Conservation (phyloP, 1,140 invertebrate genomes). For the Drosophila athabasca region DNA sequence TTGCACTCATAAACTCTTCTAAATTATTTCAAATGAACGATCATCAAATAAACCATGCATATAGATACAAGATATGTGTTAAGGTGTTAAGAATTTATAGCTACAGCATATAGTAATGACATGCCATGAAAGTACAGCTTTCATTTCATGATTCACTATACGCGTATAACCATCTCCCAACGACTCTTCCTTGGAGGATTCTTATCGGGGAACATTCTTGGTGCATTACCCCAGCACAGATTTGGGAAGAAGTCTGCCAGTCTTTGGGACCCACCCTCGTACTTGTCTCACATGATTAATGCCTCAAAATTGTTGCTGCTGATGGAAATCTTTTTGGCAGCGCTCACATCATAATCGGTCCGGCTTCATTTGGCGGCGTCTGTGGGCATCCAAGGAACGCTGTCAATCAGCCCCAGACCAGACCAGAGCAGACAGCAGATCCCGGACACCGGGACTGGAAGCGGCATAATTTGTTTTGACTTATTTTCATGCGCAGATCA, state of each 20-base stretch:
- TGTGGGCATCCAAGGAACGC: slow-evolving; percentile 29
- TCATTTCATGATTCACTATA: neutral
- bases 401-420: slow-evolving; percentile 61
- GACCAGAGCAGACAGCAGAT: neutral
- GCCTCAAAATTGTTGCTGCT: slow-evolving; percentile 68
- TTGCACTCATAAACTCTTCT: slow-evolving; percentile 60
- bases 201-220: slow-evolving; percentile 34
- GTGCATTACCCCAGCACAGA: slow-evolving; percentile 7
- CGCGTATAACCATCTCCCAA: neutral
- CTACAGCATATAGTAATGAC: neutral
- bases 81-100: neutral
- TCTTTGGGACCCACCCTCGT: slow-evolving; percentile 66
- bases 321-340: slow-evolving; percentile 66
- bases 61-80: neutral
- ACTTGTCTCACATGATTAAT: slow-evolving; percentile 70
- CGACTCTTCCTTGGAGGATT: slow-evolving; percentile 15
- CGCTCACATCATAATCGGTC: slow-evolving; percentile 74
- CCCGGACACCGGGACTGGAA: slow-evolving; percentile 14
- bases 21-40: slow-evolving; percentile 62
- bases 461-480: slow-evolving; percentile 81
- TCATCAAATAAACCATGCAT: slow-evolving; percentile 31
- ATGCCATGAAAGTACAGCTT: neutral
- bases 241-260: slow-evolving; percentile 21
- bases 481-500: slow-evolving; percentile 80
- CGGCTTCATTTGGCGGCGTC: slow-evolving; percentile 16